Conservation (phyloP, 1,140 invertebrate genomes). For the Drosophila pallidifrons region DNA sequence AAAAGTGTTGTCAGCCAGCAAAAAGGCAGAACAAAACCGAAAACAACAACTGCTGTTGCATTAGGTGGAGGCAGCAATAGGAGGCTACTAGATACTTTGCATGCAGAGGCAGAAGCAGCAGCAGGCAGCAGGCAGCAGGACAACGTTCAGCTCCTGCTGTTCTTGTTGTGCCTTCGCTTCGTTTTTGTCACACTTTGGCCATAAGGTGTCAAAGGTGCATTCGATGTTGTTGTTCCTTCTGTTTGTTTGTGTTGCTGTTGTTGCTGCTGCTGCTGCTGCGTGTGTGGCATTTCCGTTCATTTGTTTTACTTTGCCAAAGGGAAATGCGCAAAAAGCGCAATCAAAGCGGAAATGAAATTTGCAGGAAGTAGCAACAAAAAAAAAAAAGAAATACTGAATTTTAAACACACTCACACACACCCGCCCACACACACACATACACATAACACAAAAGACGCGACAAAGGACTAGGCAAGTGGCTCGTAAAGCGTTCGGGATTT, state of each 20-base stretch:
- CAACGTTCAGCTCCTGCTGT: constrained; percentile 31
- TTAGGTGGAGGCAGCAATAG: constrained; percentile 6
- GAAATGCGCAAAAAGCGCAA: constrained; percentile 79
- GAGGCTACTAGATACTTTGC: constrained; percentile 70
- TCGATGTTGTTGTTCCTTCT: constrained; percentile 38
- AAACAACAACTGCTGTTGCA: constrained; percentile 50
- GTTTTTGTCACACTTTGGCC: constrained; percentile 76
- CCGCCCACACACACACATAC: constrained; percentile 34
- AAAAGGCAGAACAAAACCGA: constrained; percentile 74
- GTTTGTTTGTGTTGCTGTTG: constrained; percentile 33
- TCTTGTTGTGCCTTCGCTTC: constrained; percentile 22
- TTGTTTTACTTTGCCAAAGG: constrained; percentile 78
- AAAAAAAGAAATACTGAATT: constrained; percentile 46
- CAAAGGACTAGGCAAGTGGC: constrained; percentile 32
- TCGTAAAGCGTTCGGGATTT: constrained; percentile 54
- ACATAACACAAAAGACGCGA: constrained; percentile 32
- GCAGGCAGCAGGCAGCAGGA: constrained; percentile 59
- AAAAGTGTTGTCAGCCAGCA: constrained; percentile 55
- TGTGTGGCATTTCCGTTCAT: constrained; percentile 83
- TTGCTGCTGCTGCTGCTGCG: constrained; percentile 53
- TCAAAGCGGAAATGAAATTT: constrained; percentile 84
- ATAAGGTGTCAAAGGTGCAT: constrained; percentile 80
- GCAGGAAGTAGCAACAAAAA: constrained; percentile 67
- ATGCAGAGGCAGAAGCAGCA: constrained; percentile 74
- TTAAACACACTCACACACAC: constrained; percentile 42